phyloP scores from a whole-genome alignment of 2,888 invertebrate species.

The Drosophila recens region DNA sequence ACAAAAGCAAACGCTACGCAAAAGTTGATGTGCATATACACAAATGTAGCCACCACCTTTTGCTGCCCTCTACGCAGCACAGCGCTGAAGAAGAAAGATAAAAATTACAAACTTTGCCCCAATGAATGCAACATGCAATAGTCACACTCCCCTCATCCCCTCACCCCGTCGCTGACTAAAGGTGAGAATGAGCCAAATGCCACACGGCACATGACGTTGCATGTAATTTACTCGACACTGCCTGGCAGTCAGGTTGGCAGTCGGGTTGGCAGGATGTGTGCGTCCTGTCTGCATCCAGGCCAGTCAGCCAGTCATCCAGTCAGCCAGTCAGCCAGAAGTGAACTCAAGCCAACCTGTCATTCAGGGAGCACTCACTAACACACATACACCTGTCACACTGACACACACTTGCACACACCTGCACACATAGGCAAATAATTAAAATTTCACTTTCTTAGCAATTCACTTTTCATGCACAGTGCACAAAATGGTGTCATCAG shows the following conservation, averaged over 20 bases:
- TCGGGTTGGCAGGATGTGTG: conserved; percentile 51
- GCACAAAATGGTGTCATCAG: conserved; percentile 75
- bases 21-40: conserved; percentile 49
- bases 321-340: conserved; percentile 43
- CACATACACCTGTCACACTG: conserved; percentile 26
- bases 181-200: conserved; percentile 78
- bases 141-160: neutral
- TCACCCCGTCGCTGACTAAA: conserved; percentile 20
- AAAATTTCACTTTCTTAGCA: conserved; percentile 82
- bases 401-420: conserved; percentile 19
- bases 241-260: no score
- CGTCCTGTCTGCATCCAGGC: conserved; percentile 76
- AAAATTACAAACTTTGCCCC: conserved; percentile 48
- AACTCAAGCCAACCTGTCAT: conserved; percentile 66
- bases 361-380: conserved; percentile 58
- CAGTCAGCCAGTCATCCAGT: conserved; percentile 54
- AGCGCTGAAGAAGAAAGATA: conserved; percentile 9
- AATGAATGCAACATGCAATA: conserved; percentile 67
- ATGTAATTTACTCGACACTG: conserved; percentile 78
- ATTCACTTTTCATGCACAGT: conserved; percentile 72
- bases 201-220: conserved; percentile 80
- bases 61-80: conserved; percentile 64
- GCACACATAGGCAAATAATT: conserved; percentile 74
- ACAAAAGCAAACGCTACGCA: conserved; percentile 74
- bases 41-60: conserved; percentile 65